A percentile compares a stretch with the other conserved stretches of the same genome.
Evolutionary conservation across 2,888 invertebrate species (phyloP).

Genomic region (Phengaris arion): DNA sequence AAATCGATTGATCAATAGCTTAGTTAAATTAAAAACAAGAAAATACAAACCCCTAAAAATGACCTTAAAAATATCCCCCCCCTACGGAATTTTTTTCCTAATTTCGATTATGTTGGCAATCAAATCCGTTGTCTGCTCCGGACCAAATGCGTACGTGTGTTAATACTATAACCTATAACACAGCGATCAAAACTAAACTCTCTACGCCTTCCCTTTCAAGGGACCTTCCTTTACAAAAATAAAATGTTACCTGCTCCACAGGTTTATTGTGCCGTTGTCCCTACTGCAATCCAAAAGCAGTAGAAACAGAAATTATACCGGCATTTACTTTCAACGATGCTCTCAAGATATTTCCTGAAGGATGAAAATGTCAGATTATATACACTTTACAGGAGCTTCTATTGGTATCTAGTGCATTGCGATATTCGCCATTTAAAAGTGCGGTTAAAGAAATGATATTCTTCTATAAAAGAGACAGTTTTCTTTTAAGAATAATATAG

Average conservation of each 20-base stretch:
- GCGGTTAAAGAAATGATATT: slow-evolving; percentile 9
- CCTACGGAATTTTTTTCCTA: too few relatives aligned
- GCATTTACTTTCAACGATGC: slow-evolving; percentile 77
- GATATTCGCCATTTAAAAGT: slow-evolving; percentile 29
- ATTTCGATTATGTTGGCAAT: too few relatives aligned
- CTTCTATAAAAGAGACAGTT: background rate
- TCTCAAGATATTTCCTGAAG: slow-evolving; percentile 70
- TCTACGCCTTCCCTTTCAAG: too few relatives aligned
- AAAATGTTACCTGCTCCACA: background rate
- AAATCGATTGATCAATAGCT: too few relatives aligned
- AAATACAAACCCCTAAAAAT: too few relatives aligned
- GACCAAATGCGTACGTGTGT: too few relatives aligned
- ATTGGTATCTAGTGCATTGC: slow-evolving; percentile 31
- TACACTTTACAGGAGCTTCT: slow-evolving; percentile 49
- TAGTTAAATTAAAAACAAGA: too few relatives aligned
- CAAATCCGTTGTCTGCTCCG: too few relatives aligned
- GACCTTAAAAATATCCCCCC: too few relatives aligned
- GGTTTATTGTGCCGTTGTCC: slow-evolving; percentile 1
- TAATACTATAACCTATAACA: too few relatives aligned
- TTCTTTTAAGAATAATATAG: background rate
- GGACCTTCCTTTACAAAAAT: too few relatives aligned
- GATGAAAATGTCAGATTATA: slow-evolving; percentile 62
- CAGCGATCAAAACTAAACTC: too few relatives aligned
- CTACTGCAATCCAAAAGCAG: slow-evolving; percentile 70
- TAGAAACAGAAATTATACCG: slow-evolving; percentile 70